Evolutionary conservation across 2,888 invertebrate genomes (phyloP), one percentile per base, ranked within the genome.

Genomic region (Biston betularia): DNA sequence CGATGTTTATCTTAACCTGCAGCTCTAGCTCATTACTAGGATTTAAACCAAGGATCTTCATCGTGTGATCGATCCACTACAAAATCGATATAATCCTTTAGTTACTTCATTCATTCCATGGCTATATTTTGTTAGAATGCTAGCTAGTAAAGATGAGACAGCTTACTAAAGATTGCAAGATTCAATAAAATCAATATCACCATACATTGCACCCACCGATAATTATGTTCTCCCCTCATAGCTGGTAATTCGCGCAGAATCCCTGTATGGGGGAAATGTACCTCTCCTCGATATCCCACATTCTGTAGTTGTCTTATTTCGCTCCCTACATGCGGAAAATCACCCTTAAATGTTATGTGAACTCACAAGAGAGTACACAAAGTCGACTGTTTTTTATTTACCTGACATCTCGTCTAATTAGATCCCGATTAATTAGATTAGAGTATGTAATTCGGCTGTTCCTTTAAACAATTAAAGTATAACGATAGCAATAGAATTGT

Each of bases 301-400:
- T 70, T 70, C 55, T 49, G 49, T 42, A 71, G 72, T 56, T 64
- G 69, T 70, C 67, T 71, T 69, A 69, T 61, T 63, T 58, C 64
- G 69, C 71, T 70, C 74, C 72, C 74, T 62, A 68, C 65, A 72
- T 62, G 72, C 70, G 70, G 68, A 68, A 70, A 73, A 73, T 73
- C 73, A 59, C 69, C 71, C 70, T 66, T 48, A 48, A 58, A 42
- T 42, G 53, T 24, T 48, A 40, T 15, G n/a, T 24, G n/a, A n/a
- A 24, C 46, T 24, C 55, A 10, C n/a, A 42, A 8, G 24, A 14
- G 35, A 60, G 65, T 60, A 65, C 55, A 44, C 12, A 11, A 56
- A 35, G 34, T 56, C 45, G 5, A 5, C 0, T 1, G 7, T 34
- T 45, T 45, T 45, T 9, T 4, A 10, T 9, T 15, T 46, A 9